Evolutionary conservation across 1,140 invertebrate species (phyloP).

Genomic region (Cyclina sinensis): DNA sequence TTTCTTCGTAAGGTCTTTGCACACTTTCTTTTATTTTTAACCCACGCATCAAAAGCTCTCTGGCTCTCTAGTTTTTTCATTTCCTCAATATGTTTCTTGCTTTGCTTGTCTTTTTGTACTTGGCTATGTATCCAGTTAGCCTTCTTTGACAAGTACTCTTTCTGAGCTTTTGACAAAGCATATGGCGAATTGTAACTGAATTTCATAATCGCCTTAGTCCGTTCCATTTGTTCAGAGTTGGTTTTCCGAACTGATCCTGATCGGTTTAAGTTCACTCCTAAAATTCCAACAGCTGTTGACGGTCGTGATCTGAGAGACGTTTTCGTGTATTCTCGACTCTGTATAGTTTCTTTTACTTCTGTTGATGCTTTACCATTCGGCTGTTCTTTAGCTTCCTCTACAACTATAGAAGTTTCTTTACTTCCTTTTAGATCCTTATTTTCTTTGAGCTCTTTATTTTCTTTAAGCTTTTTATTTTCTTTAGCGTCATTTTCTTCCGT

Average conservation of each 20-base stretch:
- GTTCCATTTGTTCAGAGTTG: not conserved
- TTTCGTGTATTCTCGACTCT: not conserved
- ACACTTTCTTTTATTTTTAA: slow-evolving; percentile 10
- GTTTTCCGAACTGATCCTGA: slow-evolving; percentile 37
- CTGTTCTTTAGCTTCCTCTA: too few relatives aligned
- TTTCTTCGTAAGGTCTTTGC: not conserved
- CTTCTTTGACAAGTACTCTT: slow-evolving; percentile 1
- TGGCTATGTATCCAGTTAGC: slow-evolving; percentile 7
- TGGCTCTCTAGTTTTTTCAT: slow-evolving; percentile 33
- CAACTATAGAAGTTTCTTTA: too few relatives aligned
- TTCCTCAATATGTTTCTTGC: slow-evolving; percentile 19
- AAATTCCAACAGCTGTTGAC: not conserved
- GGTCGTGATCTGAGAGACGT: not conserved
- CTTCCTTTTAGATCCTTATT: not conserved
- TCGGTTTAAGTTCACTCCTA: not conserved
- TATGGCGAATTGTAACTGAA: slow-evolving; percentile 55
- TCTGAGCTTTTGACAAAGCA: slow-evolving; percentile 35
- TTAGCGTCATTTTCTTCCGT: not conserved
- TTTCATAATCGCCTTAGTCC: not conserved
- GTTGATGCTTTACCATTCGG: not conserved
- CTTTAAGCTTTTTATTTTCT: not conserved
- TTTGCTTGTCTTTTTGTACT: not conserved
- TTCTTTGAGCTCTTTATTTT: not conserved
- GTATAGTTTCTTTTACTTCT: not conserved
- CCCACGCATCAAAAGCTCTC: slow-evolving; percentile 46